Conservation (phyloP, 2,888 invertebrate genomes). For the Brachyptera risi region DNA sequence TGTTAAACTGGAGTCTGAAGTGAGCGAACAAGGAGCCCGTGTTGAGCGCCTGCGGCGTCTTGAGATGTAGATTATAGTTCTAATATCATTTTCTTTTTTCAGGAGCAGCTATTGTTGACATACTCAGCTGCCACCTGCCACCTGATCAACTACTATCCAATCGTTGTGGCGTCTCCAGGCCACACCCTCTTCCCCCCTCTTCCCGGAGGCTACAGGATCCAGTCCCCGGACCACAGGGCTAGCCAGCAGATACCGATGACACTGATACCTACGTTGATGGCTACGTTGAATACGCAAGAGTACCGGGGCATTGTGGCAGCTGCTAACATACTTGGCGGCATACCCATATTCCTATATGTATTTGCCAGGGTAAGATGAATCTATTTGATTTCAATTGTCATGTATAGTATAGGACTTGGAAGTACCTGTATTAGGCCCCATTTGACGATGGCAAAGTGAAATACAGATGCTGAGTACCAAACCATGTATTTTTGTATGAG, state of each 20-base stretch:
- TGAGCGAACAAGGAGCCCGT: too few relatives aligned
- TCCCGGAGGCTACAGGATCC: neutral
- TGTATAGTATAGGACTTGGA: too few relatives aligned
- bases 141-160: slow-evolving; percentile 49
- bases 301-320: slow-evolving; percentile 55
- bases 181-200: neutral
- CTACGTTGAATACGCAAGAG: slow-evolving; percentile 47
- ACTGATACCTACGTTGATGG: slow-evolving; percentile 42
- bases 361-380: slow-evolving; percentile 57
- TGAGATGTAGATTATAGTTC: too few relatives aligned
- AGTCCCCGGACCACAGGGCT: slow-evolving; percentile 44
- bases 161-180: slow-evolving; percentile 33
- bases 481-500: too few relatives aligned
- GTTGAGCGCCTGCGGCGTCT: too few relatives aligned
- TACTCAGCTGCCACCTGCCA: slow-evolving; percentile 62
- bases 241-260: slow-evolving; percentile 48
- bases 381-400: neutral
- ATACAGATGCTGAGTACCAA: too few relatives aligned
- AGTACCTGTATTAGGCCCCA: too few relatives aligned
- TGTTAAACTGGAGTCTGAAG: too few relatives aligned
- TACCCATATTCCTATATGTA: slow-evolving; percentile 60
- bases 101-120: slow-evolving; percentile 57
- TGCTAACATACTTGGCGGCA: slow-evolving; percentile 57
- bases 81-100: slow-evolving; percentile 36
- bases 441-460: too few relatives aligned